These are phyloP conservation scores for Selenia dentaria DNA, from an alignment of 2,888 invertebrate genomes.

Conservation along the genomic window DNA sequence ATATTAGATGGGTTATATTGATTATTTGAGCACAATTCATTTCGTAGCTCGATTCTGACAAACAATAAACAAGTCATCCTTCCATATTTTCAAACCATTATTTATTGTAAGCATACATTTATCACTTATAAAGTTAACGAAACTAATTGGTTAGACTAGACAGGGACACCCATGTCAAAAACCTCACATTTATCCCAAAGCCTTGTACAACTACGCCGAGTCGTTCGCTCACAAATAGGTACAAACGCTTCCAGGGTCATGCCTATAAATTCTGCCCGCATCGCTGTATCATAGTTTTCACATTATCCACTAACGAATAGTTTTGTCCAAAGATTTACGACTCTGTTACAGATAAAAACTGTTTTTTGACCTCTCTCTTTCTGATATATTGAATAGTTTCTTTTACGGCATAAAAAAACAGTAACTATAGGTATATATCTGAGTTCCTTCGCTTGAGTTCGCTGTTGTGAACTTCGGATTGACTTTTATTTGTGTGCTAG, in stretches of 20 bases:
- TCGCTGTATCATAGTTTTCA: conserved; percentile 25
- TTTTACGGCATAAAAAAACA: background rate
- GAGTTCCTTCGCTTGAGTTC: too few species aligned
- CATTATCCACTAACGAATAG: conserved; percentile 26
- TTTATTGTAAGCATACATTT: too few species aligned
- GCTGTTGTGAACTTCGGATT: too few species aligned
- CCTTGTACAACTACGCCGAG: background rate
- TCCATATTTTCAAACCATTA: too few species aligned
- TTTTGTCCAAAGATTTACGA: conserved; percentile 27
- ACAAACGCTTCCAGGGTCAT: conserved; percentile 1
- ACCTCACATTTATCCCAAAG: background rate
- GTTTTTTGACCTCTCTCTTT: conserved; percentile 30
- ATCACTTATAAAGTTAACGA: too few species aligned
- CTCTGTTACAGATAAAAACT: conserved; percentile 27
- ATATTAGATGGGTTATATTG: too few species aligned
- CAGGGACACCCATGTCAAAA: too few species aligned
- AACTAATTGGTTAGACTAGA: too few species aligned
- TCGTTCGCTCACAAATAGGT: background rate
- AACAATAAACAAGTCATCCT: too few species aligned
- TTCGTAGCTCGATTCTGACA: too few species aligned
- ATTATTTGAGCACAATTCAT: too few species aligned
- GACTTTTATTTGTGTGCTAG: too few species aligned
- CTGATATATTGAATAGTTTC: conserved; percentile 21
- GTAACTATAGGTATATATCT: conserved; percentile 3
- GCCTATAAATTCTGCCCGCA: conserved; percentile 26